Conservation (phyloP, 1,140 invertebrate genomes). For the Anadara kagoshimensis region DNA sequence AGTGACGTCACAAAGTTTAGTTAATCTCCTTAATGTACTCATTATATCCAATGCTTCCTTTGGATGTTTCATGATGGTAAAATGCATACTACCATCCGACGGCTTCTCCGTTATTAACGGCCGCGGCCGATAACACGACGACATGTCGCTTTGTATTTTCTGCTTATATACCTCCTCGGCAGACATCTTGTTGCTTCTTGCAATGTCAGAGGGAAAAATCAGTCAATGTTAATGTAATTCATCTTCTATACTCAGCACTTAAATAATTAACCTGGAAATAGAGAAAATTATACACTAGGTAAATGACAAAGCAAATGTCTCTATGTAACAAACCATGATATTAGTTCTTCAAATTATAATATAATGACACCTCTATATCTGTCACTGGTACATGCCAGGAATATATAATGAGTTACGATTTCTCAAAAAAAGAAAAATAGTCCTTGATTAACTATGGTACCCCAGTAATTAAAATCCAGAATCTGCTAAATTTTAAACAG, state of each 20-base stretch:
- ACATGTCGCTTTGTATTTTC: constrained; percentile 44
- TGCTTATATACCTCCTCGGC: constrained; percentile 49
- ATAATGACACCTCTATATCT: too few relatives aligned
- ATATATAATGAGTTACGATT: too few relatives aligned
- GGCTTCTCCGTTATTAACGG: constrained; percentile 66
- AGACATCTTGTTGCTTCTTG: constrained; percentile 32
- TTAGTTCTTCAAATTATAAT: too few relatives aligned
- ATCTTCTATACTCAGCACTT: neutral
- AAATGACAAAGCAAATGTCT: neutral
- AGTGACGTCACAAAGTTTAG: constrained; percentile 84
- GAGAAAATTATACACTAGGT: neutral
- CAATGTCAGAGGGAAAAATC: neutral
- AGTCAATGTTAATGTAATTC: neutral
- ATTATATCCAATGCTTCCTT: constrained; percentile 90
- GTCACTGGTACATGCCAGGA: too few relatives aligned
- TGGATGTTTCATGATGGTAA: constrained; percentile 88
- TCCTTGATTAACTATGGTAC: too few relatives aligned
- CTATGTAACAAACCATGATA: neutral
- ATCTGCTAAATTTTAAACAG: too few relatives aligned
- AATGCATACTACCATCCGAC: constrained; percentile 85
- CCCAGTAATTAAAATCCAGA: too few relatives aligned
- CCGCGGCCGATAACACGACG: constrained; percentile 67
- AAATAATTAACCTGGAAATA: constrained; percentile 6
- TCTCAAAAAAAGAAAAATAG: too few relatives aligned
- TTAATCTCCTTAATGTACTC: constrained; percentile 90